Conservation (phyloP, 2,888 invertebrate species). For the Himalopsyche kuldschensis region DNA sequence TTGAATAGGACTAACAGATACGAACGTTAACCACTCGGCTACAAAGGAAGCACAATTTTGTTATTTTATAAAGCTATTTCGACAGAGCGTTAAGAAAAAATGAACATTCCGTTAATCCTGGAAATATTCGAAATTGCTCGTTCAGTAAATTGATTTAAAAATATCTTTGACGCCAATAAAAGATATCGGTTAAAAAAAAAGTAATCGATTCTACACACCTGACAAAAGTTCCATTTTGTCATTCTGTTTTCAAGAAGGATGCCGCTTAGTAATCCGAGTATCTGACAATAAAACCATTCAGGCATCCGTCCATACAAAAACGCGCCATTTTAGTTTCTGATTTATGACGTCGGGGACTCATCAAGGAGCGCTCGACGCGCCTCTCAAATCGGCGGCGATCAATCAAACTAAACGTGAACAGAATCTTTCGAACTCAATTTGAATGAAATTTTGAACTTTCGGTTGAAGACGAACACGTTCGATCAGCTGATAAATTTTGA, state of each 20-base stretch:
- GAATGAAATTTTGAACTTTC: neutral
- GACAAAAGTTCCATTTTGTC: no score
- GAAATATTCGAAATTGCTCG: no score
- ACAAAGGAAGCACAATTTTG: no score
- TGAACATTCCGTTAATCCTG: no score
- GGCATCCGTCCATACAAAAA: neutral
- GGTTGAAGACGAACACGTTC: neutral
- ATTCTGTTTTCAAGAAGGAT: neutral
- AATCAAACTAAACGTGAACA: neutral
- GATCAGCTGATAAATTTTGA: neutral
- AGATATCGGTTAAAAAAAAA: no score
- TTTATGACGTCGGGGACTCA: neutral
- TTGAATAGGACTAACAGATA: no score
- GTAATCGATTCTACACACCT: no score
- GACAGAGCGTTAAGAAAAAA: no score
- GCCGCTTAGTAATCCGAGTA: neutral
- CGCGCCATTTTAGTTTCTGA: neutral
- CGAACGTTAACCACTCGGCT: no score
- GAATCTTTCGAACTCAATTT: neutral
- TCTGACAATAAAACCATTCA: neutral
- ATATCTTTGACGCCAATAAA: no score
- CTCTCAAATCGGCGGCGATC: neutral
- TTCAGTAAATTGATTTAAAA: no score
- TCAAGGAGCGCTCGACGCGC: neutral
- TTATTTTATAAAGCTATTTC: no score